Evolutionary conservation across 2,113 vertebrate genomes (phyloP), one percentile per base, ranked within the genome.

Genomic region (Morone chrysops): DNA sequence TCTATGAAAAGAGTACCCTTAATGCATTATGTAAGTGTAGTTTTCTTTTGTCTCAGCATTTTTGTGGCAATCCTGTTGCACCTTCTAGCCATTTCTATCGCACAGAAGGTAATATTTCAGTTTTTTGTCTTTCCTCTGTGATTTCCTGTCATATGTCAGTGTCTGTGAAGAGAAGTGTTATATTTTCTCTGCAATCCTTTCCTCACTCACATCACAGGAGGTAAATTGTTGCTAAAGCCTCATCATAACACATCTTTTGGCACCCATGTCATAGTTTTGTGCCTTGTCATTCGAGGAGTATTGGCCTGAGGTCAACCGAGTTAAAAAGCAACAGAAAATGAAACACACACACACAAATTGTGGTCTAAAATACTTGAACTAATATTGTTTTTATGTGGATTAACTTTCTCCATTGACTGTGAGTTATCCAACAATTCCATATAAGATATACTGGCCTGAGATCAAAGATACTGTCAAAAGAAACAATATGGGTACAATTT

Each of bases 201-300:
- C 45, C 31, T 10, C 14, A 6, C 22, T 81, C 62, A 53, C 43
- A 12, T 63, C 82, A 78, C 57, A 59, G 12, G 43, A 38, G 70
- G 48, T n/a, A 76, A 78, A 89, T 65, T 70, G 57, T 54, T 72
- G 57, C 31, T 11, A 63, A 80, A 77, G 36, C 62, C 53, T 48
- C n/a, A 73, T 81, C 51, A 25, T 36, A 76, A 41, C 59, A 82
- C 38, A 68, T 77, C 45, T 12, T 57, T 38, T 60, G 59, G n/a
- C 60, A 54, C 61, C 51, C 25, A 43, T 63, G 57, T 48, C 16
- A n/a, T n/a, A 38, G 11, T 43, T 82, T 63, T 74, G 14, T 45
- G 53, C 48, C 53, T 25, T 14, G 57, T 67, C 13, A 17, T 36
- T 41, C 4, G 48, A 59, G n/a, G 12, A 57, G 20, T 31, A 31